These are phyloP conservation scores for Artemia sinica DNA, from an alignment of 2,888 invertebrate genomes.

Conservation along the genomic window DNA sequence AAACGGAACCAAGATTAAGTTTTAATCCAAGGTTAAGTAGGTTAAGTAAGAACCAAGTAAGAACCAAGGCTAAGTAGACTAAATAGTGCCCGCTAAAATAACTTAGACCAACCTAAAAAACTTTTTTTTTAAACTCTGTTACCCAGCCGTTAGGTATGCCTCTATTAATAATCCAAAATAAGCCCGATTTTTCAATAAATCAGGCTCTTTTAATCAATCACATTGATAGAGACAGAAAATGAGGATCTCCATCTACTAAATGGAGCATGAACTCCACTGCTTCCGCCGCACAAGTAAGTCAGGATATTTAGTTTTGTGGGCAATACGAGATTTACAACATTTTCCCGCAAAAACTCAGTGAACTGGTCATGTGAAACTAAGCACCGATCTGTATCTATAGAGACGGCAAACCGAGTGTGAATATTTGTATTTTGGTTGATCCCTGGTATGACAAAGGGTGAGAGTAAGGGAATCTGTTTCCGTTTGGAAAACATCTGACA, in stretches of 20 bases:
- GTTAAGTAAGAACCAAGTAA: too few relatives aligned
- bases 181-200: too few relatives aligned
- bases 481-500: neutral
- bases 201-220: too few relatives aligned
- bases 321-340: neutral
- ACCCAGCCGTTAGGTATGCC: too few relatives aligned
- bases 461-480: slow-evolving; percentile 2
- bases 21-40: too few relatives aligned
- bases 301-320: neutral
- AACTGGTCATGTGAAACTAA: slow-evolving; percentile 20
- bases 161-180: too few relatives aligned
- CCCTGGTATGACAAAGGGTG: slow-evolving; percentile 11
- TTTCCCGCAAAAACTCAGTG: slow-evolving; percentile 15
- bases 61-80: too few relatives aligned
- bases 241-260: neutral
- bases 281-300: neutral
- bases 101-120: too few relatives aligned
- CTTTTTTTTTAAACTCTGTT: too few relatives aligned
- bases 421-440: slow-evolving; percentile 13
- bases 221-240: too few relatives aligned
- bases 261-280: slow-evolving; percentile 2
- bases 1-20: too few relatives aligned
- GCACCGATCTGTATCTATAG: slow-evolving; percentile 38
- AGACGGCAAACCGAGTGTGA: slow-evolving; percentile 26
- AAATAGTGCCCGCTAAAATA: too few relatives aligned